Conservation (phyloP, 2,888 invertebrate species). For the Leptopilina drosophilae region DNA sequence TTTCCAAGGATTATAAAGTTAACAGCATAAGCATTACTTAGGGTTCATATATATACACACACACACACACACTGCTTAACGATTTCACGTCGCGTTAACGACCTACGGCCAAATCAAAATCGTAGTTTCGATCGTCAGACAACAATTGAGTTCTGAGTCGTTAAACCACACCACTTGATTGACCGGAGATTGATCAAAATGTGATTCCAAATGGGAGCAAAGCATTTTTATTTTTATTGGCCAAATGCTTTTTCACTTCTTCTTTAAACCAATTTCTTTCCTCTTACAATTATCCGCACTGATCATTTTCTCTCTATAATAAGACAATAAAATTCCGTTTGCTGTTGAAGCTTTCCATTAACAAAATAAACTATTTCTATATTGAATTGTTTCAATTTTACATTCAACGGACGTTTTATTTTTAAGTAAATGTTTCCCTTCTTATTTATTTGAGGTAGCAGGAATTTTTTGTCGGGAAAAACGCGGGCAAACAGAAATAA, state of each 20-base stretch:
- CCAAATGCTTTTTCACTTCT: background rate
- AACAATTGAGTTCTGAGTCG: constrained; percentile 34
- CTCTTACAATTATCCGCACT: background rate
- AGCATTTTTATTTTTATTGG: background rate
- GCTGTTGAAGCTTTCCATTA: background rate
- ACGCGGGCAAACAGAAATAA: too few species aligned
- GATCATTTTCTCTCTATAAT: background rate
- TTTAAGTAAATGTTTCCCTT: too few species aligned
- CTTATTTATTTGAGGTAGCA: too few species aligned
- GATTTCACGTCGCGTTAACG: constrained; percentile 34
- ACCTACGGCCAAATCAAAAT: constrained; percentile 29
- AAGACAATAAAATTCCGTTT: background rate
- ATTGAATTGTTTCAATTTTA: background rate
- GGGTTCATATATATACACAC: background rate
- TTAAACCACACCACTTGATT: constrained; percentile 29
- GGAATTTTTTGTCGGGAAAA: too few species aligned
- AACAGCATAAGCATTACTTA: constrained; percentile 37
- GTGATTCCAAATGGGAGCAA: background rate
- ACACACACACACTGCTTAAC: constrained; percentile 3
- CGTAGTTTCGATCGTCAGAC: constrained; percentile 33
- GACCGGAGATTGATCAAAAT: constrained; percentile 9
- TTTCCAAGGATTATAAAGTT: constrained; percentile 36
- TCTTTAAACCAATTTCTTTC: background rate
- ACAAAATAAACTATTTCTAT: background rate
- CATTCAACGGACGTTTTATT: too few species aligned